phyloP scores from a whole-genome alignment of 35 echinoderm and acorn worm species.

The Diadema setosum region DNA sequence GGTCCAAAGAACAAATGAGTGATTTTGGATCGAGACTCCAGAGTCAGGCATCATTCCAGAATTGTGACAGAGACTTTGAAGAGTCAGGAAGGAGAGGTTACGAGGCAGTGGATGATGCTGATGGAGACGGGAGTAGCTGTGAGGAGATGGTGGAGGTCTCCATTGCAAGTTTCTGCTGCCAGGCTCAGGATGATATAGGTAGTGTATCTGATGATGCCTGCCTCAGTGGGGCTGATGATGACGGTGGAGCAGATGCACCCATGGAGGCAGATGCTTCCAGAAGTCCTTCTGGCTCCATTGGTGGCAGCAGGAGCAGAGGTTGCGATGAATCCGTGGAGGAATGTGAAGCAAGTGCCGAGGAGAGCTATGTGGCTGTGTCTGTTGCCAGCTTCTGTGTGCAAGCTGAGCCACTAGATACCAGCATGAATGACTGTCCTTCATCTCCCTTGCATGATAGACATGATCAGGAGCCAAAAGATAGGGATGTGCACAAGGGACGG shows the following conservation, averaged over 20 bases:
- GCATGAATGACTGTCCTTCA: too few species aligned
- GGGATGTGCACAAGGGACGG: too few species aligned
- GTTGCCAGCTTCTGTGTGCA: neutral
- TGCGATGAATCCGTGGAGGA: neutral
- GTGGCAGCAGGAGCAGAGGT: neutral
- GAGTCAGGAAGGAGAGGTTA: neutral
- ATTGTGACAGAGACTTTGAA: neutral
- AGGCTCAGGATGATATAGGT: neutral
- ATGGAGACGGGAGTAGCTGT: neutral
- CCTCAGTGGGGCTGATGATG: too few species aligned
- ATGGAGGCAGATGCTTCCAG: too few species aligned
- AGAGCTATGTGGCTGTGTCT: neutral
- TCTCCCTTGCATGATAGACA: too few species aligned
- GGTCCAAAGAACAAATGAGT: neutral
- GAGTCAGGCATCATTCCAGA: neutral
- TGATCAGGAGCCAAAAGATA: too few species aligned
- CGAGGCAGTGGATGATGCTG: neutral
- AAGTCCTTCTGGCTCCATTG: too few species aligned
- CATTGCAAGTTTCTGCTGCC: neutral
- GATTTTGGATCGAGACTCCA: neutral
- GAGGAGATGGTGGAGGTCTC: constrained; percentile 9
- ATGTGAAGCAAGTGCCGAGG: neutral
- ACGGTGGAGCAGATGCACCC: too few species aligned
- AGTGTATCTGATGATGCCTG: neutral
- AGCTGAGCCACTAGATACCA: neutral